Evolutionary conservation across 2,888 invertebrate genomes (phyloP), one percentile per base, ranked within the genome.

Genomic region (Phalera bucephala): DNA sequence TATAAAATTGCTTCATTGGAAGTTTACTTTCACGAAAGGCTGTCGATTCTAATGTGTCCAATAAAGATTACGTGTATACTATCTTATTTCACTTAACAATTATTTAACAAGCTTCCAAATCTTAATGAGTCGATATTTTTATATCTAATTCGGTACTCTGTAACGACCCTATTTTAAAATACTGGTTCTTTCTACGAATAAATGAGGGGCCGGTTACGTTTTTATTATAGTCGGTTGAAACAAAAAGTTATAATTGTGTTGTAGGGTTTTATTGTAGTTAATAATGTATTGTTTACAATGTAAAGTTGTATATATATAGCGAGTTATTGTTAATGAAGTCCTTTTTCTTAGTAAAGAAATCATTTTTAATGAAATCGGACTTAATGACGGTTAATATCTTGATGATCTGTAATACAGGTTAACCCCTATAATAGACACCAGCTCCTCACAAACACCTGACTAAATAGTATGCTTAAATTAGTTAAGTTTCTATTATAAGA

Each of bases 1-100:
- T 71, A 83, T 82, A 76, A 82, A 81, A 87, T 84, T 79, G 79
- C 83, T 83, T 76, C 72, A 84, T 85, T 72, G 65, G 71, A 68
- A 65, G 67, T 67, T 52, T 49, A 77, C 80, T 82, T 82, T 83
- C 82, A 76, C 66, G 69, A 80, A 77, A 72, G 74, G 65, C 71
- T 74, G 76, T 78, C 76, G 74, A 77, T 80, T 70, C 72, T 79
- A 79, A 80, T 77, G 76, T 66, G 64, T 46, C 69, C 68, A 78
- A 78, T 80, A 80, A 84, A 82, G 74, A 80, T 80, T 72, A 76
- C 74, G 53, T 64, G 64, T 62, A 54, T 47, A 59, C 62, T 60
- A 64, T 67, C 63, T 65, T 68, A 71, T 73, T 72, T 65, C 57
- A 67, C 58, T 67, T 62, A 62, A 71, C 60, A 65, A 69, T 69